Conservation (phyloP, 2,797 vertebrate genomes). For the Tadarida brasiliensis region DNA sequence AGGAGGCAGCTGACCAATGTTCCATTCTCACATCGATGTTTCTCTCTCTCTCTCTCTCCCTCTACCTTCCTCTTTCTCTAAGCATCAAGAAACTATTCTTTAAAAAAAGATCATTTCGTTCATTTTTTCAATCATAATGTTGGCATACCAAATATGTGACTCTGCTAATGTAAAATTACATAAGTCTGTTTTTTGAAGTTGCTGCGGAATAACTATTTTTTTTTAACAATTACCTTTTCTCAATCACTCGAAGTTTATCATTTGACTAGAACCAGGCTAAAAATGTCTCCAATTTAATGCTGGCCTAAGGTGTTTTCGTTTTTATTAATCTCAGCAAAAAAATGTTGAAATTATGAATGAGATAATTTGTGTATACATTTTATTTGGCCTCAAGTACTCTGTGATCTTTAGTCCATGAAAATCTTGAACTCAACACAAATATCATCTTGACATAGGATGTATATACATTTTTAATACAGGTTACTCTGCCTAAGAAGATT, state of each 20-base stretch:
- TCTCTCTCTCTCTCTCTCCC: too few relatives aligned
- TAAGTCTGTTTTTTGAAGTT: conserved; percentile 3
- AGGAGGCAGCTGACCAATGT: too few relatives aligned
- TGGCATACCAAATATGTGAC: neutral
- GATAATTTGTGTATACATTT: too few relatives aligned
- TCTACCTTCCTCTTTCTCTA: too few relatives aligned
- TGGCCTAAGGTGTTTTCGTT: neutral
- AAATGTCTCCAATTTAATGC: neutral
- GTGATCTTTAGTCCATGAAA: too few relatives aligned
- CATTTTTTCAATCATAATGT: conserved; percentile 28
- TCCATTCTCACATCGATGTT: too few relatives aligned
- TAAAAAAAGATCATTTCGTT: neutral
- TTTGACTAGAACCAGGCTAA: neutral
- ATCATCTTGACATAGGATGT: neutral
- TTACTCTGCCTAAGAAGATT: neutral
- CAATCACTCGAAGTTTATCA: neutral
- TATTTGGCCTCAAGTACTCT: too few relatives aligned
- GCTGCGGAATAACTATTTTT: neutral
- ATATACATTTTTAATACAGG: conserved; percentile 11
- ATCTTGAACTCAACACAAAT: too few relatives aligned
- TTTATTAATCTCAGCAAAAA: conserved; percentile 45
- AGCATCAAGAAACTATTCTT: too few relatives aligned
- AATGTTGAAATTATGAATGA: neutral
- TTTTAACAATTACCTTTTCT: neutral
- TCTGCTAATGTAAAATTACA: neutral